Percentiles rank a stretch among this genome's conserved stretches.
These are phyloP conservation scores for Lycophotia porphyrea DNA, from an alignment of 2,888 invertebrate genomes.

Conservation along the genomic window DNA sequence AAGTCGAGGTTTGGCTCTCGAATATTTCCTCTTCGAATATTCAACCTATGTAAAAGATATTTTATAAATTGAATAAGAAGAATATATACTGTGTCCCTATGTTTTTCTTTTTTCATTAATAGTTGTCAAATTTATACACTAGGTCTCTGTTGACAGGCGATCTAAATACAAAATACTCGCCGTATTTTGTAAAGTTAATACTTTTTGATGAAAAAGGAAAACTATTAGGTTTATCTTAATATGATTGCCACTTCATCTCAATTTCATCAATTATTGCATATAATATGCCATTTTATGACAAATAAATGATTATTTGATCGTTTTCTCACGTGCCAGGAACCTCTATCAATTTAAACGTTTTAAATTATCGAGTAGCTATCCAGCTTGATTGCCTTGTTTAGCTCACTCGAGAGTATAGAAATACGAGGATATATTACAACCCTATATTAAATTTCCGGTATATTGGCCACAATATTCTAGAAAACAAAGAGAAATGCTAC, in stretches of 20 bases:
- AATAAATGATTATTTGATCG: not conserved
- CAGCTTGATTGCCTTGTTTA: conserved; percentile 19
- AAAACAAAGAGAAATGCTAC: conserved; percentile 40
- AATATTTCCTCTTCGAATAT: no score
- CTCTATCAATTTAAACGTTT: not conserved
- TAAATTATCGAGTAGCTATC: conserved; percentile 4
- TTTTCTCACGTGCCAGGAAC: not conserved
- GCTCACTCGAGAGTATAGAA: not conserved
- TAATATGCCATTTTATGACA: not conserved
- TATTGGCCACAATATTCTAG: conserved; percentile 36
- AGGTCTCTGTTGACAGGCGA: no score
- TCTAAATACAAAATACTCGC: no score
- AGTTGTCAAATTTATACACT: no score
- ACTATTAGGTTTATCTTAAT: not conserved
- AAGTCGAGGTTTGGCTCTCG: no score
- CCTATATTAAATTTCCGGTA: conserved; percentile 41
- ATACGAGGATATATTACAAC: conserved; percentile 45
- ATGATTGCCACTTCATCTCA: conserved; percentile 4
- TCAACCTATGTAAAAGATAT: no score
- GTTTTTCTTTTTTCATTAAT: no score
- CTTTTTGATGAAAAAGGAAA: no score
- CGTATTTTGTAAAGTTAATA: no score
- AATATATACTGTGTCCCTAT: no score
- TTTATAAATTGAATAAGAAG: no score
- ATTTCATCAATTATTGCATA: not conserved